Base-by-base conservation (phyloP, 2,888 invertebrate species). In the Coecobrya sp. region DNA sequence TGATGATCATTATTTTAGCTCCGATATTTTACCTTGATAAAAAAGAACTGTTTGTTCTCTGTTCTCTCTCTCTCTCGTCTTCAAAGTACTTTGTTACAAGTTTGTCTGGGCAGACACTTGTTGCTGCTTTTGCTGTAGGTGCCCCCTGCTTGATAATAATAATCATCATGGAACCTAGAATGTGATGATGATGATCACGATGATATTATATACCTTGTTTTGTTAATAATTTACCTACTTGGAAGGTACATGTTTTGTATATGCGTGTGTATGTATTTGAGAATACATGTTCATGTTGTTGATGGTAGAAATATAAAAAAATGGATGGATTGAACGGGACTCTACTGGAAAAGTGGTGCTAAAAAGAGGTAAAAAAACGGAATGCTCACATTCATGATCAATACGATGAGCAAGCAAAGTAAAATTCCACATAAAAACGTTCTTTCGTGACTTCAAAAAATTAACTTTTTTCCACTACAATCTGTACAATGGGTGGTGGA, bases 1-100 rank as follows among this genome's bases (percentile, higher is more conserved):
- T 85, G 49, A 27, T 89, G 92, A 89, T 92, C 89, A 92, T 89
- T 86, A 89, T 89, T 89, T 59, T 86, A 76, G 84, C 87, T 88
- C 73, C 82, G 89, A 89, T 89, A 89, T 49, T 79, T 52, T 81
- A 19, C 42, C 65, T 55, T 16, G 89, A 89, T 89, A 89, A 89
- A 86, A 59, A 82, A 42, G 19, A 81, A 87, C 84, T 49, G 87
- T 65, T 89, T 84, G 52, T 86, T 82, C 52, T 86, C 82, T 52
- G 65, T 36, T 70, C 76, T 82, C 30, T 70, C 36, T 30, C 68
- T 70, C 73, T 73, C 36, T 70, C 42, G 4, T 8, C 30, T 19
- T 36, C 36, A 36, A 2, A 36, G 25, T 88, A 76, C 85, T 87
- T 65, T 52, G 86, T 22, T 90, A 86, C 86, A 91, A 91, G 79